Conservation (phyloP, 1,140 invertebrate species). For the Heterodera carotae region DNA sequence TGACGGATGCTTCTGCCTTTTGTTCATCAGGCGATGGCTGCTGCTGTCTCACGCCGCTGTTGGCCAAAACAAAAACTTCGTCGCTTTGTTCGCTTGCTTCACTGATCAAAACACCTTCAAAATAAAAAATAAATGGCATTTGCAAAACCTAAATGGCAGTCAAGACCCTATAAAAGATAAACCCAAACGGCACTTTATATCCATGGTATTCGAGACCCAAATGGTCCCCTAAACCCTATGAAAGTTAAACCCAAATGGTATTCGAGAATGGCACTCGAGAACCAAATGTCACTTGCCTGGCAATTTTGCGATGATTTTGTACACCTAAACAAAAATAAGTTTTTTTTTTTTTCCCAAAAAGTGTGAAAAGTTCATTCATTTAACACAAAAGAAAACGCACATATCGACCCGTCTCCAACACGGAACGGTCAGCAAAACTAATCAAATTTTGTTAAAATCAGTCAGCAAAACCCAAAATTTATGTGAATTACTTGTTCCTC, state of each 20-base stretch:
- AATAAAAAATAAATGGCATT: neutral
- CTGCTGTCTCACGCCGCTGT: constrained; percentile 3
- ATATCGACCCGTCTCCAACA: constrained; percentile 34
- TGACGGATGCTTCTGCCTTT: constrained; percentile 4
- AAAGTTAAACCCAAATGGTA: neutral
- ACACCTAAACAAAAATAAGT: constrained; percentile 27
- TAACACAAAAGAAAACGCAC: neutral
- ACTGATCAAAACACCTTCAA: constrained; percentile 17
- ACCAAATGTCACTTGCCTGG: no score
- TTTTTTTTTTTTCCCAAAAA: constrained; percentile 1
- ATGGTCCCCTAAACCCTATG: no score
- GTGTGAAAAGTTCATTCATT: no score
- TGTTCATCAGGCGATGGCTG: neutral
- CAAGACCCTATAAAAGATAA: neutral
- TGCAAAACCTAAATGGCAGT: no score
- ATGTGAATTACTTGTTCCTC: constrained; percentile 21
- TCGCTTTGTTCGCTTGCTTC: constrained; percentile 33
- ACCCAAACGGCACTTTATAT: no score
- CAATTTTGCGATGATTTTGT: constrained; percentile 41
- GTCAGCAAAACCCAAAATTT: neutral
- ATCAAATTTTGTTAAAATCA: neutral
- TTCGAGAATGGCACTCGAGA: no score
- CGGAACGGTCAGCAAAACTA: constrained; percentile 39
- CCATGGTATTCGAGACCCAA: no score
- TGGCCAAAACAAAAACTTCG: constrained; percentile 33